Evolutionary conservation across 2,888 invertebrate species (phyloP), one percentile per base, ranked within the genome.

Genomic region (Caenorhabditis angaria): DNA sequence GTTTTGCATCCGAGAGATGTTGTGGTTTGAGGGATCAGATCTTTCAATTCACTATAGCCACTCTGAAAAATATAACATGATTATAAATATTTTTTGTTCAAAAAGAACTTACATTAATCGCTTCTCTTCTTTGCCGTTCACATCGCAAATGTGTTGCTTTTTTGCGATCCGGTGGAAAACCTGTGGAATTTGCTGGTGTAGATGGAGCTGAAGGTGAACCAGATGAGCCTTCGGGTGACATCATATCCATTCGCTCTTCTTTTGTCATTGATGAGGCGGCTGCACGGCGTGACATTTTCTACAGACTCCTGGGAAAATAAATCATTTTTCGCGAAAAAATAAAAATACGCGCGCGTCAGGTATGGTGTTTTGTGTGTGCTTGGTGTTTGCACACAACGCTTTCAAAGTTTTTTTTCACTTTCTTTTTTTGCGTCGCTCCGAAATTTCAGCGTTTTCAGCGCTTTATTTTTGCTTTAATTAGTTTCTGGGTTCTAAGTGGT

Each of bases 61-160:
- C 76, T 83, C 87, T 87, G 76, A 68, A 85, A 62, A 27, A 6
- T 1, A 48, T 48, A 18, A 3, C 5, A 3, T 18, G 18, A 41
- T 41, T 10, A 14, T 12, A 3, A 22, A 22, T 57, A 8, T 20
- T 47, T 47, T 27, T 18, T 47, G 18, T 18, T 22, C 2, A n/a
- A 65, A 20, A 50, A 61, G 14, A 56, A 64, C 67, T 69, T 20
- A 82, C 82, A 72, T 85, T 85, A 24, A 85, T 85, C 0, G 85
- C 85, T 54, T 87, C 87, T 20, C 87, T 63, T 27, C 87, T 70
- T 58, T 88, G 87, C 41, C 87, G 73, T 67, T 87, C 87, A 74
- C 87, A 87, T 27, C 87, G 63, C 50, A 87, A 65, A 76, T 87
- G 87, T 0, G 87, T 87, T 22, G 79, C 80, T 63, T 87, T 87